Evolutionary conservation across 2,888 invertebrate species (phyloP).

Genomic region (Euproctis similis): DNA sequence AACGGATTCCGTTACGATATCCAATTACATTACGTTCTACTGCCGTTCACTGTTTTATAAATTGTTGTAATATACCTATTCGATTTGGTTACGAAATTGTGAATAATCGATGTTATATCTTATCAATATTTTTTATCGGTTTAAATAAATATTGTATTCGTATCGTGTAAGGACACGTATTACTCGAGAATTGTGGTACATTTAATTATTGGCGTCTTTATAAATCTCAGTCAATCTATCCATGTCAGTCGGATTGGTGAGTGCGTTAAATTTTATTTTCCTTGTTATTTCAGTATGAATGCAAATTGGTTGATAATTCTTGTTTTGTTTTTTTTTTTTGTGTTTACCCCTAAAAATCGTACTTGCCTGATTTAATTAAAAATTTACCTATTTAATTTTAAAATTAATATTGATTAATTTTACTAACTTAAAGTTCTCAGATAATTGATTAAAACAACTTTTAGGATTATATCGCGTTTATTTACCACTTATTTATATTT

Average conservation of each 20-base stretch:
- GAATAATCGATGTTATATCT: no score
- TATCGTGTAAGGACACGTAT: constrained; percentile 24
- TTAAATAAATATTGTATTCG: constrained; percentile 20
- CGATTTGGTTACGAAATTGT: constrained; percentile 7
- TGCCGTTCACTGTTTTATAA: no score
- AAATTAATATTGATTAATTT: no score
- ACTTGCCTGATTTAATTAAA: no score
- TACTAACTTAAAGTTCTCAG: no score
- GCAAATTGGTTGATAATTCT: neutral
- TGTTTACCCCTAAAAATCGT: no score
- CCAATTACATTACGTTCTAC: no score
- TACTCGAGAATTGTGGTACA: neutral
- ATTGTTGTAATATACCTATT: constrained; percentile 1
- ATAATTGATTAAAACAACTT: no score
- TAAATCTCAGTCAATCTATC: constrained; percentile 41
- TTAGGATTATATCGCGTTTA: no score
- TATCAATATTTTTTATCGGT: neutral
- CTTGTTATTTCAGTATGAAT: neutral
- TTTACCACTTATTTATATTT: no score
- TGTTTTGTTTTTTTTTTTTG: neutral
- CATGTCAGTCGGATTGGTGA: constrained; percentile 38
- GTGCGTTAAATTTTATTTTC: constrained; percentile 15
- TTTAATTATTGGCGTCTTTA: constrained; percentile 17
- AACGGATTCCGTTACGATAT: no score
- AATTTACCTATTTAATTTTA: no score